Conservation (phyloP, 2,113 vertebrate species). For the Pongo abelii region DNA sequence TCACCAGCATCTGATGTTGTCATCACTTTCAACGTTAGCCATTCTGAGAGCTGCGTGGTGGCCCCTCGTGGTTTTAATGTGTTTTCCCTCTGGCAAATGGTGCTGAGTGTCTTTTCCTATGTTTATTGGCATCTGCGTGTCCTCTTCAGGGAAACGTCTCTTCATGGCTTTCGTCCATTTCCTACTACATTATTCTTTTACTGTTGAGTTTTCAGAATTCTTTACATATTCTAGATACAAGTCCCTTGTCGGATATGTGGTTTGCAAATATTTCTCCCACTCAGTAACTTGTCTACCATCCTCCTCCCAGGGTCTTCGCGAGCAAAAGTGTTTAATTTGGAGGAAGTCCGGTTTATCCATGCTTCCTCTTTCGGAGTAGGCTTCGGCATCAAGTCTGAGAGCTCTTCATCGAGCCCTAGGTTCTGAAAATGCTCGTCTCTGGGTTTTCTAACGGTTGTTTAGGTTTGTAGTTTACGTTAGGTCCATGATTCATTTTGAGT, state of each 20-base stretch:
- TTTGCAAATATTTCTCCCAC: neutral
- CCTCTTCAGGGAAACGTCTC: neutral
- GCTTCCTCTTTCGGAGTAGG: fast-evolving
- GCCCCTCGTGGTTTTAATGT: too few species aligned
- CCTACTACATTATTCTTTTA: neutral
- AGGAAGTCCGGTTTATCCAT: too few species aligned
- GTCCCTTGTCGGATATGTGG: too few species aligned
- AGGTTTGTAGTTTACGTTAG: neutral
- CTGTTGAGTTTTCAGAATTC: too few species aligned
- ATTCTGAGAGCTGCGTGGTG: too few species aligned
- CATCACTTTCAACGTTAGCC: too few species aligned
- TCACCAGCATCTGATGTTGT: too few species aligned
- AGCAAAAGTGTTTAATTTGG: neutral
- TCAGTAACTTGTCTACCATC: neutral
- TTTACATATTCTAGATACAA: too few species aligned
- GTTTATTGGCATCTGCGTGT: too few species aligned
- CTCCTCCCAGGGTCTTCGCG: neutral
- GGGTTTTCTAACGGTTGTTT: neutral
- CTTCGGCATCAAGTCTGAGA: too few species aligned
- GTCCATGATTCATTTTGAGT: neutral
- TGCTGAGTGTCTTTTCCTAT: too few species aligned
- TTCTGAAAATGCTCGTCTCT: neutral
- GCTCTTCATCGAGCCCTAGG: neutral
- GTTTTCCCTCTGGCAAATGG: too few species aligned
- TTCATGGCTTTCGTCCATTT: neutral